Conservation (phyloP, 2,797 vertebrate genomes). For the Triplophysa yarkandensis region DNA sequence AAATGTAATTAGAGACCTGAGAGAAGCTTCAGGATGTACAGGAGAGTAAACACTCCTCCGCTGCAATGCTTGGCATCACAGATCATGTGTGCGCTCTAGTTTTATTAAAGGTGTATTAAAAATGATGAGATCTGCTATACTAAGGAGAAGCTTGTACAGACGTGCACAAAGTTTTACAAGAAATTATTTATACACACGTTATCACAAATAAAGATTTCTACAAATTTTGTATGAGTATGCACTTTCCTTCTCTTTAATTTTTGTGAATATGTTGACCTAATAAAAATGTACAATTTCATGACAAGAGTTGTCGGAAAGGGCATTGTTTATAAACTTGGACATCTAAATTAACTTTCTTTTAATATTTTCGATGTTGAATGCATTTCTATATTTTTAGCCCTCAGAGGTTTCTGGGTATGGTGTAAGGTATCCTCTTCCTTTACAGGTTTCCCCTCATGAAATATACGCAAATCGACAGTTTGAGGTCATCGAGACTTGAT, state of each 20-base stretch:
- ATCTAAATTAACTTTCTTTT: too few species aligned
- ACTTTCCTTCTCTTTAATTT: slow-evolving; percentile 48
- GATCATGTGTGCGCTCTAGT: slow-evolving; percentile 66
- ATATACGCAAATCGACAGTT: slow-evolving; percentile 60
- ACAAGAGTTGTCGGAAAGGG: not conserved
- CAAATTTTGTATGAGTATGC: slow-evolving; percentile 49
- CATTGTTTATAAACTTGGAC: not conserved
- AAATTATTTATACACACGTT: slow-evolving; percentile 78
- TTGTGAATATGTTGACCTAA: not conserved
- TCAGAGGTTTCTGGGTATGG: not conserved
- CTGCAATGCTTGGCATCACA: slow-evolving; percentile 60
- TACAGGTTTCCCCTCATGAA: slow-evolving; percentile 61
- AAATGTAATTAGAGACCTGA: slow-evolving; percentile 66
- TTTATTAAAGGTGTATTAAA: slow-evolving; percentile 65
- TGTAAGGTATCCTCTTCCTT: slow-evolving; percentile 26
- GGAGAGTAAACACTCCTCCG: not conserved
- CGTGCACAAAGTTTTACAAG: slow-evolving; percentile 72
- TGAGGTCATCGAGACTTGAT: slow-evolving; percentile 37
- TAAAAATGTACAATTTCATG: not conserved
- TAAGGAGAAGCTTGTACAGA: slow-evolving; percentile 72
- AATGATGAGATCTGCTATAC: slow-evolving; percentile 58
- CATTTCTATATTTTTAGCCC: not conserved
- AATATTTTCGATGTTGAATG: not conserved
- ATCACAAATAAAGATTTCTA: slow-evolving; percentile 80
- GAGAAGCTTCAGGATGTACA: not conserved